These are phyloP conservation scores for Ginglymostoma cirratum DNA, from an alignment of 2,113 vertebrate species.

Conservation along the genomic window DNA sequence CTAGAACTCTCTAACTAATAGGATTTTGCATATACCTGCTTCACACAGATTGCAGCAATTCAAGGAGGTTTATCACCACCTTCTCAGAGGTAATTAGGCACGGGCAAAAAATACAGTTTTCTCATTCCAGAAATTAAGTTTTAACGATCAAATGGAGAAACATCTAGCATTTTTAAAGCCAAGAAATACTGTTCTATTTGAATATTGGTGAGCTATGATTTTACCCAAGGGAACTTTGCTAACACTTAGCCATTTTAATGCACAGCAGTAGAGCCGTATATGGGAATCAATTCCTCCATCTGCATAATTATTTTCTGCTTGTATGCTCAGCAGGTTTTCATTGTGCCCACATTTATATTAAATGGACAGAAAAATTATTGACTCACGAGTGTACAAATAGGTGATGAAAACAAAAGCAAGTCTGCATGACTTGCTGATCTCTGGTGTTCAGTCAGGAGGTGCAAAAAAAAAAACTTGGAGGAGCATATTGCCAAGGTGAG, in stretches of 20 bases:
- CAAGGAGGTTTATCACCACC: too few relatives aligned
- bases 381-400: neutral
- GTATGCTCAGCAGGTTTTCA: neutral
- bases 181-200: neutral
- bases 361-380: neutral
- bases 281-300: neutral
- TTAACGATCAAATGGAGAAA: neutral
- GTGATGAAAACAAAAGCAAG: neutral
- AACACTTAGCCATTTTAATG: neutral
- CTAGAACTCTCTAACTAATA: too few relatives aligned
- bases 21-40: too few relatives aligned
- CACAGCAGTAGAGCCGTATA: neutral
- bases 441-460: neutral
- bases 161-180: neutral
- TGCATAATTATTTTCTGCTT: neutral
- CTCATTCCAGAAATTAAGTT: neutral
- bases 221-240: neutral
- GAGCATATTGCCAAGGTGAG: too few relatives aligned
- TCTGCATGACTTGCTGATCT: neutral
- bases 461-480: too few relatives aligned
- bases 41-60: too few relatives aligned
- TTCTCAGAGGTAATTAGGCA: too few relatives aligned
- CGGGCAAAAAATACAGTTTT: too few relatives aligned
- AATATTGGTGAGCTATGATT: neutral
- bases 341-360: neutral